Percentiles rank a stretch among this genome's conserved stretches.
phyloP scores from a whole-genome alignment of 2,113 vertebrate genomes.

The Proterorhinus semilunaris region DNA sequence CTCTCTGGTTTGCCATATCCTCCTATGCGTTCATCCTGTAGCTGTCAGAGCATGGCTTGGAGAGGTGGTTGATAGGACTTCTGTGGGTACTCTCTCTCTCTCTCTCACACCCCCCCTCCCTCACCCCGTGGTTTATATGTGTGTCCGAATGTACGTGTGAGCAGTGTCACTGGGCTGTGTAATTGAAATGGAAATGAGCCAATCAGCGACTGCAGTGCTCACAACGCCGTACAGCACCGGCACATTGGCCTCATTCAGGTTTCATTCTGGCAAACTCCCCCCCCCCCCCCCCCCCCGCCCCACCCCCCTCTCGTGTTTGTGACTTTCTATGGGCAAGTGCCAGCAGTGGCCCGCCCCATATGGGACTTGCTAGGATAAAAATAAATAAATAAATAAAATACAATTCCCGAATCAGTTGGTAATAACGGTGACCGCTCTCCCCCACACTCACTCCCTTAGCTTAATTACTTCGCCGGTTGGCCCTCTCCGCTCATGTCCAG shows the following conservation, averaged over 20 bases:
- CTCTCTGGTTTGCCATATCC: conserved; percentile 41
- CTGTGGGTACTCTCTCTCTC: conserved; percentile 67
- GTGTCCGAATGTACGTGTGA: conserved; percentile 50
- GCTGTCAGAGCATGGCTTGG: conserved; percentile 66
- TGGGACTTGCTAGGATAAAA: conserved; percentile 47
- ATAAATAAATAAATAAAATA: conserved; percentile 16
- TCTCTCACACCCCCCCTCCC: conserved; percentile 20
- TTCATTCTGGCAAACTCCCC: conserved; percentile 40
- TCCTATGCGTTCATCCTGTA: conserved; percentile 51
- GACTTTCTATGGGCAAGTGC: conserved; percentile 35
- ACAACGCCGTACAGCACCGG: conserved; percentile 69
- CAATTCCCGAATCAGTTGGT: conserved; percentile 81
- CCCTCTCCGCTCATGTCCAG: conserved; percentile 32
- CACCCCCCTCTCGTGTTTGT: conserved; percentile 27
- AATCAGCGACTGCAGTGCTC: conserved; percentile 76
- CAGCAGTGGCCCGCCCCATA: conserved; percentile 67
- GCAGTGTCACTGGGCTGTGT: conserved; percentile 85
- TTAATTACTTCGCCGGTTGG: conserved; percentile 4
- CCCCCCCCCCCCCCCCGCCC: too few relatives aligned
- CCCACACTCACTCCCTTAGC: not conserved
- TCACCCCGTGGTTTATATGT: conserved; percentile 14
- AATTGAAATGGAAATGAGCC: conserved; percentile 91
- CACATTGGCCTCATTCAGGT: conserved; percentile 64
- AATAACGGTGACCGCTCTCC: conserved; percentile 73
- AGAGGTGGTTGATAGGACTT: conserved; percentile 80